Evolutionary conservation across 2,797 vertebrate genomes (phyloP).

Genomic region (Vespertilio murinus): DNA sequence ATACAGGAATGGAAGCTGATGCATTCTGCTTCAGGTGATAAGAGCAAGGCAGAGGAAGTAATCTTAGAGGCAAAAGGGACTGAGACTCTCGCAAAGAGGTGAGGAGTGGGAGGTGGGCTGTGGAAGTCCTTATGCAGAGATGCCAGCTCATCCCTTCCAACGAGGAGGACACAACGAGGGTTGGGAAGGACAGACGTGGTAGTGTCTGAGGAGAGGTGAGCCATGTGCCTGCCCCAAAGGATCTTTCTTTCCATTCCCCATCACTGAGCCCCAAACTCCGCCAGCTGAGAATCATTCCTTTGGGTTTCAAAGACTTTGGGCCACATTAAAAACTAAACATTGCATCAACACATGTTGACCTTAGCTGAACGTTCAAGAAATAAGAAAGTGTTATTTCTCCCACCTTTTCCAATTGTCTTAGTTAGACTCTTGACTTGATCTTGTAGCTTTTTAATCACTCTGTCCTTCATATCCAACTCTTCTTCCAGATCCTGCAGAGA

Average conservation of each 20-base stretch:
- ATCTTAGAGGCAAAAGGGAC: neutral
- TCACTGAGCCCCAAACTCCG: neutral
- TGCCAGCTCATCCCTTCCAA: neutral
- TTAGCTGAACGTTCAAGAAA: neutral
- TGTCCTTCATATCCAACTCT: constrained; percentile 93
- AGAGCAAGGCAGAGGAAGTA: neutral
- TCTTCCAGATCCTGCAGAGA: constrained; percentile 93
- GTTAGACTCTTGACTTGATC: constrained; percentile 93
- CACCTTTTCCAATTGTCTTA: constrained; percentile 91
- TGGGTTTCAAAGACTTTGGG: neutral
- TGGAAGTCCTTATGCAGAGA: neutral
- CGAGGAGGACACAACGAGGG: neutral
- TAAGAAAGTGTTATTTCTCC: neutral
- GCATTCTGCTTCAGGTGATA: neutral
- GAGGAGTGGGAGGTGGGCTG: neutral
- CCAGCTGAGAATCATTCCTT: neutral
- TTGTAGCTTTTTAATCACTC: constrained; percentile 93
- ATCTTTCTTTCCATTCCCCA: neutral
- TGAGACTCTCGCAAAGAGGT: neutral
- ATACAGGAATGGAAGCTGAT: neutral
- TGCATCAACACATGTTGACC: neutral
- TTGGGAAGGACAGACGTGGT: neutral
- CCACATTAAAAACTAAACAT: neutral
- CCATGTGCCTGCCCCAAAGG: neutral
- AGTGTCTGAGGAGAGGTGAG: neutral